Base-by-base conservation (phyloP, 2,888 invertebrate genomes). In the Polyommatus icarus region DNA sequence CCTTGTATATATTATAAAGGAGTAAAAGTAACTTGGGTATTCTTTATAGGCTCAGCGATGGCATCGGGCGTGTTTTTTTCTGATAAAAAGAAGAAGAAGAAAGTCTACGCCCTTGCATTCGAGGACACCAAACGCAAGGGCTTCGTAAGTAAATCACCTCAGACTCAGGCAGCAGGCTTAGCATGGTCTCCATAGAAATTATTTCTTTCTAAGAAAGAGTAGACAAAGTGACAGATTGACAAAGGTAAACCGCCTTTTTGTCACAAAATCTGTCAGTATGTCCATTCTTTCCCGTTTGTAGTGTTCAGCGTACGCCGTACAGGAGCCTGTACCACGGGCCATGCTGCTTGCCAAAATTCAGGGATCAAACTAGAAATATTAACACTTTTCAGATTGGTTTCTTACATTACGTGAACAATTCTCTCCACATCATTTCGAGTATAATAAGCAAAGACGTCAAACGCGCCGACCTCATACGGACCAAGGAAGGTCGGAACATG, bases 401-500 rank as follows among this genome's bases (percentile, higher is more conserved):
- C 61, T 24, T 61, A 12, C 24, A 24, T 61, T 61, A 12, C 1
- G 24, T 10, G 61, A 24, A 61, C 1, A 3, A 1, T 10, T 4
- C 24, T 61, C 61, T 61, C n/a, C 10, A 7, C 0, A 18, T 5
- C 18, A 18, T 59, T 40, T 10, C 10, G 36, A 36, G 36, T 7
- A 36, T 1, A 36, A 6, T 0, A 1, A 8, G 2, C 8, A 1
- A 3, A 3, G 10, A 1, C 1, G 36, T n/a, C n/a, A n/a, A 36
- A 3, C 40, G 40, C 40, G 40, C 7, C 46, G 20, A 1, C 20
- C 10, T 59, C 1, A 61, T 61, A 24, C 3, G 1, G 24, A 1
- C 24, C 12, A 24, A 10, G 61, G 3, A 12, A 3, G 61, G 61
- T 24, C 10, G 12, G 0, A 92, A 94, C 72, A 95, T 96, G 88